Percentiles rank a stretch among this genome's conserved stretches.
Evolutionary conservation across 2,113 vertebrate genomes (phyloP).

Genomic region (Calypte anna): DNA sequence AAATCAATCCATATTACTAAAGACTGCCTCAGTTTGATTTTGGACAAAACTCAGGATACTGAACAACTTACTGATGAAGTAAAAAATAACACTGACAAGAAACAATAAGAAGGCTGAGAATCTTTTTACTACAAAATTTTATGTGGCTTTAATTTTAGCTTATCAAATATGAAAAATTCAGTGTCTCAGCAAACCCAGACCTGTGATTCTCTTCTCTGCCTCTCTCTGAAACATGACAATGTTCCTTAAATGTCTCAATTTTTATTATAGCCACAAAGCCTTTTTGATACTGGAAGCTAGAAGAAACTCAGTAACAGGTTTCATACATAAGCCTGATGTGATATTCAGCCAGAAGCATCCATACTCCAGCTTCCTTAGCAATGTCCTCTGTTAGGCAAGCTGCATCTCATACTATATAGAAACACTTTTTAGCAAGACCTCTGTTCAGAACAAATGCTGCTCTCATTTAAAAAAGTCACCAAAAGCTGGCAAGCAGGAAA

Average conservation of each 20-base stretch:
- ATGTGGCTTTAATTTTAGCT: neutral
- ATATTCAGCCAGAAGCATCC: neutral
- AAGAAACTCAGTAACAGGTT: neutral
- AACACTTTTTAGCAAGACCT: neutral
- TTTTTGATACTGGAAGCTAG: neutral
- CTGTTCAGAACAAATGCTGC: neutral
- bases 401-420: neutral
- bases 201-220: neutral
- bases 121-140: neutral
- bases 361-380: neutral
- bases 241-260: neutral
- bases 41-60: neutral
- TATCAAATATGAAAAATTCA: neutral
- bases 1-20: neutral
- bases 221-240: neutral
- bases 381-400: neutral
- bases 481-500: rapidly evolving
- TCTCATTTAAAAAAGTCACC: neutral
- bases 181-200: neutral
- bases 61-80: neutral
- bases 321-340: neutral
- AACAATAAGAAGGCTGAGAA: neutral
- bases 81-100: neutral
- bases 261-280: neutral
- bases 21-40: neutral